Evolutionary conservation across 1,140 invertebrate genomes (phyloP).

Genomic region (Rhagoletis zephyria): DNA sequence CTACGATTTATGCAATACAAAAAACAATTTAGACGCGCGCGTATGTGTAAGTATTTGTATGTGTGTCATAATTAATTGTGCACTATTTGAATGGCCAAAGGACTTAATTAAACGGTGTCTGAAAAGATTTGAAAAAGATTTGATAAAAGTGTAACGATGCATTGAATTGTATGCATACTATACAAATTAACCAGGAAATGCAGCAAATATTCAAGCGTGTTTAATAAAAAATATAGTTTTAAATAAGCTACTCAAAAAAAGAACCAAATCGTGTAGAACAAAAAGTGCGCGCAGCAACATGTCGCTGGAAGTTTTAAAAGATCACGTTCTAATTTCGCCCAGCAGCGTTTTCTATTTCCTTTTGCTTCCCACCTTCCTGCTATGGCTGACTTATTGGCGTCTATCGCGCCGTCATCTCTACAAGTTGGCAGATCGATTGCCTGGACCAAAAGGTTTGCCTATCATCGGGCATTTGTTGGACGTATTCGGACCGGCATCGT

Average conservation of each 20-base stretch:
- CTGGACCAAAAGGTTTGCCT: conserved; percentile 80
- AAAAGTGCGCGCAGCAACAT: conserved; percentile 41
- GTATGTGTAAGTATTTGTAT: neutral
- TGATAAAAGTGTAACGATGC: neutral
- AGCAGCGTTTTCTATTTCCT: conserved; percentile 79
- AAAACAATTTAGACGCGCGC: neutral
- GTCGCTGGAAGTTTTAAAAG: conserved; percentile 68
- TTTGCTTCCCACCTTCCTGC: conserved; percentile 78
- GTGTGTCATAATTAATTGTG: conserved; percentile 42
- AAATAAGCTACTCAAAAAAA: neutral
- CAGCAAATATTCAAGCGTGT: neutral
- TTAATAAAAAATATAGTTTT: neutral
- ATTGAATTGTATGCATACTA: neutral
- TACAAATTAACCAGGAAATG: neutral
- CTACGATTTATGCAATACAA: neutral
- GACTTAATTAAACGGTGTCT: conserved; percentile 28
- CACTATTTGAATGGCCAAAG: conserved; percentile 50
- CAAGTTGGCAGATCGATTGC: conserved; percentile 81
- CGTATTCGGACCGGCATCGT: conserved; percentile 78
- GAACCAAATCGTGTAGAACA: conserved; percentile 8
- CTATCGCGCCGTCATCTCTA: conserved; percentile 80
- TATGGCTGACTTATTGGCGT: conserved; percentile 83
- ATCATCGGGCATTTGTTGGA: conserved; percentile 82
- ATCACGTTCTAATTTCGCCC: conserved; percentile 73
- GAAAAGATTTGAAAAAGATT: conserved; percentile 14